A percentile compares a stretch with the other conserved stretches of the same genome.
phyloP scores from a whole-genome alignment of 1,140 invertebrate genomes.

The Trichoplusia ni region DNA sequence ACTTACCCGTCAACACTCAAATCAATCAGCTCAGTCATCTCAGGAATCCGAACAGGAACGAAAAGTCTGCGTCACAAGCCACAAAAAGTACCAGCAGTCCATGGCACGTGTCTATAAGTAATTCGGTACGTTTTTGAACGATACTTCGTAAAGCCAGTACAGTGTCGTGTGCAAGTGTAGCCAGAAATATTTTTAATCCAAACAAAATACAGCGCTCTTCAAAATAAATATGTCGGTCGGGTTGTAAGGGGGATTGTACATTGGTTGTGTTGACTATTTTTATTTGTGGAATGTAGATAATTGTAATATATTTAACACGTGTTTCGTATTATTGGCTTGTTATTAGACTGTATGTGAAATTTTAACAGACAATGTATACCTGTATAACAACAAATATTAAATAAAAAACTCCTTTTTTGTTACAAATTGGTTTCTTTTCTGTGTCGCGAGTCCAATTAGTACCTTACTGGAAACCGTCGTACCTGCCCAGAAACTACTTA shows the following conservation, averaged over 20 bases:
- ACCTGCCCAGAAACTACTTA: too few relatives aligned
- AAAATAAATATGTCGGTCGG: slow-evolving; percentile 75
- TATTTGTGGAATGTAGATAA: neutral
- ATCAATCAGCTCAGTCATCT: neutral
- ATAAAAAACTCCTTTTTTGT: too few relatives aligned
- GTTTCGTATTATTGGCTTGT: too few relatives aligned
- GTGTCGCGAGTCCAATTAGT: too few relatives aligned
- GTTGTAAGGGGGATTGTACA: slow-evolving; percentile 51
- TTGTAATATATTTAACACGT: too few relatives aligned
- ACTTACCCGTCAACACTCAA: too few relatives aligned
- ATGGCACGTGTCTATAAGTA: slow-evolving; percentile 27
- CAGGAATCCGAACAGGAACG: neutral
- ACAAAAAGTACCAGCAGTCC: slow-evolving; percentile 20
- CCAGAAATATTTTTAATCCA: slow-evolving; percentile 79
- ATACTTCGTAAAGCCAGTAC: slow-evolving; percentile 49
- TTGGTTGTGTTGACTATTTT: neutral
- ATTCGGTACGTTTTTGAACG: slow-evolving; percentile 30
- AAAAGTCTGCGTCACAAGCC: slow-evolving; percentile 17
- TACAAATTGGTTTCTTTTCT: too few relatives aligned
- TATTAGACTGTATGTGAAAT: too few relatives aligned
- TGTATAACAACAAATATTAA: too few relatives aligned
- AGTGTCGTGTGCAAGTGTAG: slow-evolving; percentile 77
- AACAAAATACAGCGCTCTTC: slow-evolving; percentile 73
- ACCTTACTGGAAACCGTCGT: too few relatives aligned
- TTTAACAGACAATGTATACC: too few relatives aligned